A percentile compares a stretch with the other conserved stretches of the same genome.
Evolutionary conservation across 2,888 invertebrate genomes (phyloP).

Genomic region (Heliconius hortense): DNA sequence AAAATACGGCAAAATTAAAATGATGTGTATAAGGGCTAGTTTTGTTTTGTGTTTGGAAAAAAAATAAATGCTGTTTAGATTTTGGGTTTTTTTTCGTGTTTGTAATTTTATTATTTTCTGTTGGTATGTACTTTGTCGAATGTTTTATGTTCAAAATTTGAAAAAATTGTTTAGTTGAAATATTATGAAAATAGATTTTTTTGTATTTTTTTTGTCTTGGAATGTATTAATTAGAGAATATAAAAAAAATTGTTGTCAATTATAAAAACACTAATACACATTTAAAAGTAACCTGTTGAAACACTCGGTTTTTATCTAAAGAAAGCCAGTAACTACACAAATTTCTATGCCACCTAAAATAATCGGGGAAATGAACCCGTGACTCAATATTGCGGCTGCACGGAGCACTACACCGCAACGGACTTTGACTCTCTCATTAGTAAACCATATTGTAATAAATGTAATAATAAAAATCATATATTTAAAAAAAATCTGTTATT

Average conservation of each 20-base stretch:
- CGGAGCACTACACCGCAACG: conserved; percentile 43
- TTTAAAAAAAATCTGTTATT: no score
- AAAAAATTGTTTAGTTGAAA: neutral
- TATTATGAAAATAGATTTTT: neutral
- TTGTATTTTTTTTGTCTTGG: neutral
- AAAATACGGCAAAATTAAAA: neutral
- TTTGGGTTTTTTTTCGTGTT: neutral
- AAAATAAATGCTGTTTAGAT: neutral
- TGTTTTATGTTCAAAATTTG: neutral
- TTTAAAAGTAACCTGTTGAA: neutral
- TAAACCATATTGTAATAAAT: conserved; percentile 55
- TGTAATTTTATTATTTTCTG: no score
- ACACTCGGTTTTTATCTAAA: neutral
- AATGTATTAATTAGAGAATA: neutral
- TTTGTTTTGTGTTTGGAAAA: neutral
- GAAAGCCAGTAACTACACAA: conserved; percentile 21
- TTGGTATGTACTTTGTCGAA: no score
- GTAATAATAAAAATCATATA: conserved; percentile 43
- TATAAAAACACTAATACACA: neutral
- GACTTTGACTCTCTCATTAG: conserved; percentile 50
- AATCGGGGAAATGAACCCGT: neutral
- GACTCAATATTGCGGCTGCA: conserved; percentile 47
- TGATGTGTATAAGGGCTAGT: neutral
- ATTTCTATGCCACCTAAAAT: conserved; percentile 11
- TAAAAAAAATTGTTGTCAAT: neutral